A percentile compares a stretch with the other conserved stretches of the same genome.
Evolutionary conservation across 2,113 vertebrate genomes (phyloP).

Genomic region (Nycticorax nycticorax): DNA sequence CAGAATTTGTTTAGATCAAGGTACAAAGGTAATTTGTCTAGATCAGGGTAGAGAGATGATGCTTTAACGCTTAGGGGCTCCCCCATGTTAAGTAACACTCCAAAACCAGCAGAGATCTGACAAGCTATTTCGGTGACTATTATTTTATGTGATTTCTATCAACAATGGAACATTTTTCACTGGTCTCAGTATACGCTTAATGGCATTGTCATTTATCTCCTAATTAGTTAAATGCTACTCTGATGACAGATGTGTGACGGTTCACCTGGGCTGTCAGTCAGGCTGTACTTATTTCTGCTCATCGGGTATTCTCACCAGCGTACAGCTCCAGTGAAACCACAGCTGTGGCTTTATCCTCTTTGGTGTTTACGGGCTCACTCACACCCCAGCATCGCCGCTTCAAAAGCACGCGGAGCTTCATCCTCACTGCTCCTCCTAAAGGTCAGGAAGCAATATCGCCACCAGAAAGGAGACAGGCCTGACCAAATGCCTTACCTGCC

Average conservation of each 20-base stretch:
- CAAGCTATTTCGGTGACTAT: slow-evolving; percentile 1
- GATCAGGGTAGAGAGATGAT: slow-evolving; percentile 22
- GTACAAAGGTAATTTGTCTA: slow-evolving; percentile 55
- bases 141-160: slow-evolving; percentile 40
- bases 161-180: not conserved
- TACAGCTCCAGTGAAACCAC: not conserved
- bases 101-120: not conserved
- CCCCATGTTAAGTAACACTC: not conserved
- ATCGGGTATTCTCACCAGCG: not conserved
- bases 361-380: not conserved
- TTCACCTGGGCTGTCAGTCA: slow-evolving; percentile 37
- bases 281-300: not conserved
- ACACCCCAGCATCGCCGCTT: not conserved
- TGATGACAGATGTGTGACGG: not conserved
- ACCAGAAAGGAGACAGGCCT: not conserved
- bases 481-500: not conserved
- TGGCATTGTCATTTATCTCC: slow-evolving; percentile 35
- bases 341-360: not conserved
- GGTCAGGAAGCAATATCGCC: not conserved
- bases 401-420: not conserved
- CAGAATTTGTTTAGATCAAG: slow-evolving; percentile 60
- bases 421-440: not conserved
- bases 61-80: slow-evolving; percentile 33
- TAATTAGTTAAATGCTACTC: slow-evolving; percentile 57
- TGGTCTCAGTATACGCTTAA: slow-evolving; percentile 17